A percentile compares a stretch with the other conserved stretches of the same genome.
Evolutionary conservation across 2,797 vertebrate genomes (phyloP).

Genomic region (Sibirionetta formosa): DNA sequence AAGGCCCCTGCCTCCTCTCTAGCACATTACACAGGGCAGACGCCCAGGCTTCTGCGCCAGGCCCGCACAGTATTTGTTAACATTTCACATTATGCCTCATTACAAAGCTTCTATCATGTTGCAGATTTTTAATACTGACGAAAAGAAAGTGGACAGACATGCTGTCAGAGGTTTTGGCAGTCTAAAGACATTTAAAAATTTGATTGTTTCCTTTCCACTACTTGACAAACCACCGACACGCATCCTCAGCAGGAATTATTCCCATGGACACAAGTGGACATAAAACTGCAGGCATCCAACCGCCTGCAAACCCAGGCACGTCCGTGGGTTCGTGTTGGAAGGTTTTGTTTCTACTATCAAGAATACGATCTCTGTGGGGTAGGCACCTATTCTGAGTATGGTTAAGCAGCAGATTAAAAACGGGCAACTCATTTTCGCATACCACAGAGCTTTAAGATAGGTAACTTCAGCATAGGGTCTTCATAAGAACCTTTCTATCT

Average conservation of each 20-base stretch:
- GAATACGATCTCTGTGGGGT: background rate
- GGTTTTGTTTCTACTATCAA: background rate
- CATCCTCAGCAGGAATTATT: background rate
- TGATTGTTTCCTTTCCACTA: background rate
- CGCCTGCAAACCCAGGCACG: background rate
- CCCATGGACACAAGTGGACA: background rate
- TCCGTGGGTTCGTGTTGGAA: rapidly evolving
- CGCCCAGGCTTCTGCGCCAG: background rate
- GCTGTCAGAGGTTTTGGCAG: background rate
- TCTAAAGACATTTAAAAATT: background rate
- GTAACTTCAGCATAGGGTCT: background rate
- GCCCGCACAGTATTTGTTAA: background rate
- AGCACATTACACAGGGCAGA: background rate
- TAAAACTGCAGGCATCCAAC: background rate
- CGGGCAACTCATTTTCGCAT: rapidly evolving
- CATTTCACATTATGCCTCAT: background rate
- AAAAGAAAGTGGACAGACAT: background rate
- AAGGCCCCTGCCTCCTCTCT: background rate
- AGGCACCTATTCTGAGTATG: background rate
- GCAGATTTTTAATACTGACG: background rate
- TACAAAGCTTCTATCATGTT: conserved; percentile 13
- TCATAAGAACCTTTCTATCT: background rate
- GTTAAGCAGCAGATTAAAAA: background rate
- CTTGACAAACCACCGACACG: background rate
- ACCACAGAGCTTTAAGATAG: background rate